Evolutionary conservation across 2,113 vertebrate species (phyloP).

Genomic region (Aviceda subcristata): DNA sequence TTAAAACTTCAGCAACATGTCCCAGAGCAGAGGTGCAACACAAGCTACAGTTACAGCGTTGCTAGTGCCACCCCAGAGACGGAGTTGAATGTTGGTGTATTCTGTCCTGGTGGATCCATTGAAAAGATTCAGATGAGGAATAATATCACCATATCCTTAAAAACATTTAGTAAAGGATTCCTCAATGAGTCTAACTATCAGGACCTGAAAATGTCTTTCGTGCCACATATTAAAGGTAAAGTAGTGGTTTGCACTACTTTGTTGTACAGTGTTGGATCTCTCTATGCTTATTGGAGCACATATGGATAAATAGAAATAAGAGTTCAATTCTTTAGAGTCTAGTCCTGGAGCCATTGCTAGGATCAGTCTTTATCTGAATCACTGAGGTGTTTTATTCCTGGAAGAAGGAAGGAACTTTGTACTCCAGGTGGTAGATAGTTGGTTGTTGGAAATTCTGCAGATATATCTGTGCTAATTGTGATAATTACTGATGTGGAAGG

Average conservation of each 20-base stretch:
- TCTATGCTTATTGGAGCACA: not conserved
- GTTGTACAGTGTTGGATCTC: not conserved
- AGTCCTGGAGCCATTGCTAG: not conserved
- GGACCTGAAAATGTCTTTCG: constrained; percentile 77
- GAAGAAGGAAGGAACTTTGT: not conserved
- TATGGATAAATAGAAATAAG: not conserved
- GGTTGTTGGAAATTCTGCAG: not conserved
- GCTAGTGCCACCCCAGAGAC: constrained; percentile 55
- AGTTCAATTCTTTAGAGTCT: not conserved
- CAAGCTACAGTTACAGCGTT: constrained; percentile 66
- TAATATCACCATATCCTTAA: constrained; percentile 78
- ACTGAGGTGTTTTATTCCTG: not conserved
- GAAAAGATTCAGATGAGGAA: constrained; percentile 82
- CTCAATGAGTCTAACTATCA: constrained; percentile 38
- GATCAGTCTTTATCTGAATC: not conserved
- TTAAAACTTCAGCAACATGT: constrained; percentile 77
- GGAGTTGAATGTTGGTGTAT: constrained; percentile 76
- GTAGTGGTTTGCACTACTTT: not conserved
- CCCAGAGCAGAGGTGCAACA: constrained; percentile 72
- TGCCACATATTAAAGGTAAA: constrained; percentile 81
- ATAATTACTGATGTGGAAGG: not conserved
- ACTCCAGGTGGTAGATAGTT: not conserved
- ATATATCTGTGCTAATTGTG: not conserved
- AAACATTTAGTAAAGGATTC: constrained; percentile 12
- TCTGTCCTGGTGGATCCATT: constrained; percentile 82